A percentile compares a stretch with the other conserved stretches of the same genome.
These are phyloP conservation scores for Scaeva pyrastri DNA, from an alignment of 2,888 invertebrate species.

Conservation along the genomic window DNA sequence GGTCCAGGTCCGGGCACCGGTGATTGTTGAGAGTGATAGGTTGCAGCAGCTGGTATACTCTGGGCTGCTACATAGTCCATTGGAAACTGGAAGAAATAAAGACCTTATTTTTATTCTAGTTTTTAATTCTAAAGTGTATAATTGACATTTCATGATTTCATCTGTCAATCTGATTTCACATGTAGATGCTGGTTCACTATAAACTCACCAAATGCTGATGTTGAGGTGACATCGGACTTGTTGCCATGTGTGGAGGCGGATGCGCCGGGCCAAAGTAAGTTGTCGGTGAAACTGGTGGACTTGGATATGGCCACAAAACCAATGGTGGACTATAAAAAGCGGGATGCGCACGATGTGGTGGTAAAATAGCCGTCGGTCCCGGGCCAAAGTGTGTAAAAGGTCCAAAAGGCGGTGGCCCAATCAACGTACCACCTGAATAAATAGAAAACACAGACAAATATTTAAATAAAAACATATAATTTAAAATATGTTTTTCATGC, in stretches of 20 bases:
- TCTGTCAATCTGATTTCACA: too few relatives aligned
- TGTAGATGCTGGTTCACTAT: too few relatives aligned
- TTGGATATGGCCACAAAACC: slow-evolving; percentile 97
- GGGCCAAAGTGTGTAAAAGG: slow-evolving; percentile 85
- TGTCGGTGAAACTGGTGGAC: slow-evolving; percentile 96
- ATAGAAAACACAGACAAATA: slow-evolving; percentile 46
- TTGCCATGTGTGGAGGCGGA: slow-evolving; percentile 80
- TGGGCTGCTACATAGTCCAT: slow-evolving; percentile 63
- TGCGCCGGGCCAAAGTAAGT: slow-evolving; percentile 90
- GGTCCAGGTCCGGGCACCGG: slow-evolving; percentile 38
- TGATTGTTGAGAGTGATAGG: slow-evolving; percentile 57
- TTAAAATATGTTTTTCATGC: not conserved
- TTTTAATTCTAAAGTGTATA: too few relatives aligned
- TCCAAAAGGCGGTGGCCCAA: slow-evolving; percentile 84
- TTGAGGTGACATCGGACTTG: slow-evolving; percentile 75
- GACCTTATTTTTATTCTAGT: too few relatives aligned
- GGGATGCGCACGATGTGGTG: slow-evolving; percentile 85
- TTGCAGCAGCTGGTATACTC: slow-evolving; percentile 39
- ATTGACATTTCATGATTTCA: too few relatives aligned
- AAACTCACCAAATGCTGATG: slow-evolving; percentile 81
- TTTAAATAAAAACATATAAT: slow-evolving; percentile 9
- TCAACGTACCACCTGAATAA: slow-evolving; percentile 86
- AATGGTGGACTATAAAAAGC: slow-evolving; percentile 87
- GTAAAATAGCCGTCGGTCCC: slow-evolving; percentile 86
- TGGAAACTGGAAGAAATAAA: slow-evolving; percentile 31